Conservation (phyloP, 2,113 vertebrate genomes). For the Tiliqua scincoides region DNA sequence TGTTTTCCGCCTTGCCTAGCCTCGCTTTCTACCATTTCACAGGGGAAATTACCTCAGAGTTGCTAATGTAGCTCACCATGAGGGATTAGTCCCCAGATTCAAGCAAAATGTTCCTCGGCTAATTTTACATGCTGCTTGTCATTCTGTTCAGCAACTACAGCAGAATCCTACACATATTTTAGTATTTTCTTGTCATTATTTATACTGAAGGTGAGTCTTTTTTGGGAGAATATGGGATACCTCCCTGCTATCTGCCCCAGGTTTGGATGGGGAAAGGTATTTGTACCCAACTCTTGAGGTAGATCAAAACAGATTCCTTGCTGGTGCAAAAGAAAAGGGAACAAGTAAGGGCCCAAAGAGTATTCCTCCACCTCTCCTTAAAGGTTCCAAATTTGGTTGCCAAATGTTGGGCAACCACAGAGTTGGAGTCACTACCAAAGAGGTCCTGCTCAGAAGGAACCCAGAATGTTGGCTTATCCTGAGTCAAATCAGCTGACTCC, state of each 20-base stretch:
- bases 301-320: neutral
- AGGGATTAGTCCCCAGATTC: slow-evolving; percentile 2
- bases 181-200: neutral
- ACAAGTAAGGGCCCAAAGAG: neutral
- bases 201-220: neutral
- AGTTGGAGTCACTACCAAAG: too few relatives aligned
- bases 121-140: slow-evolving; percentile 6
- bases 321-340: neutral
- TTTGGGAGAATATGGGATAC: neutral
- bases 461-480: neutral
- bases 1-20: neutral
- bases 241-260: neutral
- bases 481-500: neutral
- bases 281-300: neutral
- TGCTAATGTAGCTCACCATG: neutral
- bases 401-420: neutral
- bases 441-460: neutral
- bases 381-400: neutral
- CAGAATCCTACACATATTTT: neutral
- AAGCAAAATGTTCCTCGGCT: slow-evolving; percentile 2
- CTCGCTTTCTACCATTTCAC: neutral
- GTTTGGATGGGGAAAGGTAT: neutral
- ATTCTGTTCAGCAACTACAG: neutral
- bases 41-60: slow-evolving; percentile 13
- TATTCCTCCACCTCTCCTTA: too few relatives aligned